Percentiles rank a stretch among this genome's conserved stretches.
phyloP scores from a whole-genome alignment of 2,113 vertebrate species.

The Trachemys scripta region DNA sequence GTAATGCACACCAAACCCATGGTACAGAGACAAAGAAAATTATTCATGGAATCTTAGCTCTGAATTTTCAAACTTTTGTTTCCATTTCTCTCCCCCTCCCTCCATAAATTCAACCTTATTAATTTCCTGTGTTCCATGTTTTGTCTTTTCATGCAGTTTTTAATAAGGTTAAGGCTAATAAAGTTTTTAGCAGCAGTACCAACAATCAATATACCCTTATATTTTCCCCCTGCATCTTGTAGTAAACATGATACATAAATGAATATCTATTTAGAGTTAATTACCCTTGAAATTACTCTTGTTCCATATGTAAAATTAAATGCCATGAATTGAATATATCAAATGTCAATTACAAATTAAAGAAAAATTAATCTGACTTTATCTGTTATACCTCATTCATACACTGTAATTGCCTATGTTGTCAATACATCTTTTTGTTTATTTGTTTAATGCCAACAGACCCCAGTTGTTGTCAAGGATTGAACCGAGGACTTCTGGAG shows the following conservation, averaged over 20 bases:
- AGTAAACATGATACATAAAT: background rate
- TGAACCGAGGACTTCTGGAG: too few relatives aligned
- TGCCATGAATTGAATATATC: accelerated
- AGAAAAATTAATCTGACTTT: background rate
- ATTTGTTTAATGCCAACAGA: background rate
- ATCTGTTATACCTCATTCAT: background rate
- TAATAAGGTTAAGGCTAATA: background rate
- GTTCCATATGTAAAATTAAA: background rate
- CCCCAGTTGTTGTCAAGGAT: too few relatives aligned
- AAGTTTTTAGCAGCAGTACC: background rate
- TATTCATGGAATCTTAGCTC: background rate
- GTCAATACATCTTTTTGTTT: background rate
- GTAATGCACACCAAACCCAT: background rate
- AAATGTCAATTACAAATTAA: background rate
- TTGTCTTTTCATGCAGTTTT: background rate
- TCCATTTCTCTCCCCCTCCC: background rate
- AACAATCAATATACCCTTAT: background rate
- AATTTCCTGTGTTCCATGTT: background rate
- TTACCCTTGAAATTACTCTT: background rate
- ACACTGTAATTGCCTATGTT: background rate
- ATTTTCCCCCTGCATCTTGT: background rate
- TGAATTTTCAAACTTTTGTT: background rate
- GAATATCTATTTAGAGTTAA: background rate
- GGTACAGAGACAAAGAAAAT: too few relatives aligned
- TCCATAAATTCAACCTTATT: background rate